These are phyloP conservation scores for Ovis canadensis DNA, from an alignment of 2,113 vertebrate genomes.

Conservation along the genomic window DNA sequence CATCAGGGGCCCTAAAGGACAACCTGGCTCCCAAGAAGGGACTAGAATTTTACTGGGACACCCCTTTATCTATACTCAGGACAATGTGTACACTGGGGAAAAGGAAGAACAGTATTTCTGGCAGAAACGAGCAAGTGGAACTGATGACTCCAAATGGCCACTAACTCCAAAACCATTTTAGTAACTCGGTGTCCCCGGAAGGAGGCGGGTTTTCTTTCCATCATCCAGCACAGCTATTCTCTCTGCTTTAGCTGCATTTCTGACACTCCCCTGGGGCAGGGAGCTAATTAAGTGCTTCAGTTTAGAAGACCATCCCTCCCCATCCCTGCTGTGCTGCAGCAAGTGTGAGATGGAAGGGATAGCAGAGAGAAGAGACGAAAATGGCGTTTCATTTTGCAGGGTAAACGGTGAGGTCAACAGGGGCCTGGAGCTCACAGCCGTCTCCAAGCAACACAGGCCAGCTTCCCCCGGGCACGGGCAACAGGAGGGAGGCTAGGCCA, in stretches of 20 bases:
- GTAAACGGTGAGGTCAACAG: constrained; percentile 39
- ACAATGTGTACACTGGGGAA: not conserved
- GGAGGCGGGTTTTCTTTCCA: not conserved
- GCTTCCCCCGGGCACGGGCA: not conserved
- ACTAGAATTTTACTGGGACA: not conserved
- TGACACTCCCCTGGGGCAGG: not conserved
- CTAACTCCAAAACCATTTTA: not conserved
- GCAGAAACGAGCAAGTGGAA: not conserved
- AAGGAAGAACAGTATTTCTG: not conserved
- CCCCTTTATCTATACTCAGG: not conserved
- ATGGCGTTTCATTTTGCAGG: constrained; percentile 20
- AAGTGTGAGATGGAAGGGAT: not conserved
- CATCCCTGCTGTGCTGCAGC: not conserved
- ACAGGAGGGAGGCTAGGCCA: not conserved
- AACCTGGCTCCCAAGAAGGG: not conserved
- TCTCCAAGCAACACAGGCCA: not conserved
- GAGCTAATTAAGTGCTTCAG: constrained; percentile 46
- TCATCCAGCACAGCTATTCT: not conserved
- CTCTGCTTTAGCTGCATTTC: not conserved
- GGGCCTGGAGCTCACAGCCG: constrained; percentile 23
- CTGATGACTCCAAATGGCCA: not conserved
- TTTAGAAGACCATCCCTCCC: constrained; percentile 27
- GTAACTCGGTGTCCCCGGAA: not conserved
- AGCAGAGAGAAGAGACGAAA: constrained; percentile 33
- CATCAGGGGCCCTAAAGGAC: not conserved